These are phyloP conservation scores for Geodia barretti DNA, from an alignment of 37 sponge, comb jelly and placozoan species.

Conservation along the genomic window DNA sequence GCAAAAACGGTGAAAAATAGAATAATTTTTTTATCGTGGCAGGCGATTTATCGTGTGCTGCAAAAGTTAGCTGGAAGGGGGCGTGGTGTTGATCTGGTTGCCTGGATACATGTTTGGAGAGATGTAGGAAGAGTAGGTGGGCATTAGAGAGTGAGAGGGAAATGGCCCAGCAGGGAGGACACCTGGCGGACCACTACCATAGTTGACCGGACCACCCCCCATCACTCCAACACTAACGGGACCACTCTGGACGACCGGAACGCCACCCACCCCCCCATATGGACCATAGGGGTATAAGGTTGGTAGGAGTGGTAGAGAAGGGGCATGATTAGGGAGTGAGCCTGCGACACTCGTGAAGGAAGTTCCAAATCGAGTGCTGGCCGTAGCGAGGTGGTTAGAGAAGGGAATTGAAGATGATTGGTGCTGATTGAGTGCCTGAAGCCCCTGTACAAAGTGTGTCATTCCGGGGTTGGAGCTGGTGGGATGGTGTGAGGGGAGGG, in stretches of 20 bases:
- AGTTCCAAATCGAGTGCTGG: neutral
- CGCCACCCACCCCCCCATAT: neutral
- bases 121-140: neutral
- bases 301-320: neutral
- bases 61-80: too few relatives aligned
- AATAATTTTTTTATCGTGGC: too few relatives aligned
- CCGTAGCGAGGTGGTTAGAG: neutral
- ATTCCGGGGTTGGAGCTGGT: neutral
- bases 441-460: neutral
- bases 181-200: neutral
- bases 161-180: neutral
- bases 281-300: neutral
- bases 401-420: neutral
- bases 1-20: too few relatives aligned
- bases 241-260: neutral
- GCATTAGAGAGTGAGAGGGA: neutral
- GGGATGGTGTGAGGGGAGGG: conserved; percentile 6
- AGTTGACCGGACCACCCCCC: neutral
- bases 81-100: neutral
- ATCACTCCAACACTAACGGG: neutral
- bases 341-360: neutral
- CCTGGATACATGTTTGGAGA: neutral
- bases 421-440: neutral
- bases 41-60: too few relatives aligned
- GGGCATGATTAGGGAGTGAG: neutral